A percentile compares a stretch with the other conserved stretches of the same genome.
Conservation (phyloP, 2,888 invertebrate species). For the Chrysopilus asiliformis region DNA sequence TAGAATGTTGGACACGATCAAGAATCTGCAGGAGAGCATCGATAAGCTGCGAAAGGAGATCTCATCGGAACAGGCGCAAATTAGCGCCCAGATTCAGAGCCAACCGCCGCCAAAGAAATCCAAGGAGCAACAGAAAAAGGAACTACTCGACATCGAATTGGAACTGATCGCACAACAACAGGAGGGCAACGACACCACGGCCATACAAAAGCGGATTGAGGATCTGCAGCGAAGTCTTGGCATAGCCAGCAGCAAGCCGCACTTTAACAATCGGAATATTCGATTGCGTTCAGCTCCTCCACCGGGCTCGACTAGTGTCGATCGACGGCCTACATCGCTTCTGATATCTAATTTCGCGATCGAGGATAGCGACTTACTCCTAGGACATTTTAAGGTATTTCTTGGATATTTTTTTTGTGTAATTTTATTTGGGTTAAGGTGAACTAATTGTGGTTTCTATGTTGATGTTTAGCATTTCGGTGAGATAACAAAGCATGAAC, state of each 20-base stretch:
- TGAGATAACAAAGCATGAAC: conserved; percentile 68
- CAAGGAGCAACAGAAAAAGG: conserved; percentile 72
- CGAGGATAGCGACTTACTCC: conserved; percentile 66
- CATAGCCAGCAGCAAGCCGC: conserved; percentile 17
- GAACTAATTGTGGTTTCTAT: too few relatives aligned
- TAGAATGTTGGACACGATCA: conserved; percentile 64
- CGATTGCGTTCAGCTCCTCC: conserved; percentile 28
- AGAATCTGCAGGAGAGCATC: conserved; percentile 68
- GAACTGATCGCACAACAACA: conserved; percentile 82
- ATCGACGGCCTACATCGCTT: conserved; percentile 75
- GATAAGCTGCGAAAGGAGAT: conserved; percentile 41
- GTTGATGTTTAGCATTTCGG: conserved; percentile 68
- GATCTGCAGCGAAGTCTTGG: conserved; percentile 46
- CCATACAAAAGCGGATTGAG: conserved; percentile 59
- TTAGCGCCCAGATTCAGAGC: conserved; percentile 33
- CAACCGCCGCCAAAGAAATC: conserved; percentile 44
- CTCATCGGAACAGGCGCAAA: conserved; percentile 32
- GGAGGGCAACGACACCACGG: conserved; percentile 72
- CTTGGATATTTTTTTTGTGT: conserved; percentile 2
- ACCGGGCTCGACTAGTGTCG: conserved; percentile 45
- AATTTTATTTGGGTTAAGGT: too few relatives aligned
- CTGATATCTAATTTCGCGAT: conserved; percentile 76
- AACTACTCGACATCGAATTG: conserved; percentile 79
- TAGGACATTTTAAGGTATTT: conserved; percentile 73
- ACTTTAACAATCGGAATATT: conserved; percentile 17